phyloP scores from a whole-genome alignment of 2,113 vertebrate species.

The Alosa alosa region DNA sequence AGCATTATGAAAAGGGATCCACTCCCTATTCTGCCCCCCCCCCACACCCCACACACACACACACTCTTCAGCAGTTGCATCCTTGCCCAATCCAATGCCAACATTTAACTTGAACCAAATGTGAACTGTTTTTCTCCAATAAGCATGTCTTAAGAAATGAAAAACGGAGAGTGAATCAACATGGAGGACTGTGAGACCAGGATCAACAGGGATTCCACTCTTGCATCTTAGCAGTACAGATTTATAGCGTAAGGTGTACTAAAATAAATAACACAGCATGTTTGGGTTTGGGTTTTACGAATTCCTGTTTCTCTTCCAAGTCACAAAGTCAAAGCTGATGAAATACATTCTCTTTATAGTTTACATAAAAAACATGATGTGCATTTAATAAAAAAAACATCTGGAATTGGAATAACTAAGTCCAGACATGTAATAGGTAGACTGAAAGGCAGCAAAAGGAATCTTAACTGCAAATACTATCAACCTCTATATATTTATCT shows the following conservation, averaged over 20 bases:
- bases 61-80: not conserved
- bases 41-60: not conserved
- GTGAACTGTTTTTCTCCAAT: slow-evolving; percentile 19
- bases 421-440: not conserved
- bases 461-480: slow-evolving; percentile 1
- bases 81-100: not conserved
- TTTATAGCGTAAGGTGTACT: not conserved
- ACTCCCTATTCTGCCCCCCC: not conserved
- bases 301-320: slow-evolving; percentile 11
- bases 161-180: not conserved
- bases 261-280: not conserved
- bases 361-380: slow-evolving; percentile 26
- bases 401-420: slow-evolving; percentile 13
- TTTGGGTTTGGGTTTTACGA: not conserved
- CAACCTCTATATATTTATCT: slow-evolving; percentile 4
- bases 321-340: not conserved
- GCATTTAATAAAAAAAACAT: not conserved
- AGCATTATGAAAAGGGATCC: not conserved
- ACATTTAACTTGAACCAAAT: slow-evolving; percentile 21
- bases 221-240: not conserved
- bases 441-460: not conserved
- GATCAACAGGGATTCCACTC: not conserved
- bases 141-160: slow-evolving; percentile 16
- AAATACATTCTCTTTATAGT: slow-evolving; percentile 4
- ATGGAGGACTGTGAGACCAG: not conserved